Percentiles rank a stretch among this genome's conserved stretches.
Conservation (phyloP, 2,797 vertebrate genomes). For the Kryptopterus vitreolus region DNA sequence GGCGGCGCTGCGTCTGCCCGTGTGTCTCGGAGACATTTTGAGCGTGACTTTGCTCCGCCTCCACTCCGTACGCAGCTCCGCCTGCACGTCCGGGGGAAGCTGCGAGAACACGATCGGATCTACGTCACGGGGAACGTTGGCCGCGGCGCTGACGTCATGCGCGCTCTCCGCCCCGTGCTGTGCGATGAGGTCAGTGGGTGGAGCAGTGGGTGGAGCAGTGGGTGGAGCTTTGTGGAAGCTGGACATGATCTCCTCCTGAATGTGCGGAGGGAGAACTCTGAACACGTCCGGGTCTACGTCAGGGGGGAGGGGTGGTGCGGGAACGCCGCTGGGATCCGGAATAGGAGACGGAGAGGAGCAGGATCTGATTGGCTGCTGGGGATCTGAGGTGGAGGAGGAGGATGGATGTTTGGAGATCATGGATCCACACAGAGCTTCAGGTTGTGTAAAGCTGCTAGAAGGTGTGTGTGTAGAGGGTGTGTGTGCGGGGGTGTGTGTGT, state of each 20-base stretch:
- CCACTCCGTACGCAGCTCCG: slow-evolving; percentile 83
- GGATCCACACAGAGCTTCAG: neutral
- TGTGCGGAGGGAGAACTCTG: slow-evolving; percentile 79
- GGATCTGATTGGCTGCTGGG: neutral
- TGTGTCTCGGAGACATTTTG: slow-evolving; percentile 61
- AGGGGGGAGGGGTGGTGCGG: slow-evolving; percentile 60
- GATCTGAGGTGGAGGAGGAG: neutral
- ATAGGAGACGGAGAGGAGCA: neutral
- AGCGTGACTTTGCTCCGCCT: slow-evolving; percentile 65
- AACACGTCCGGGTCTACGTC: slow-evolving; percentile 82
- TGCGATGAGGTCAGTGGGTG: neutral
- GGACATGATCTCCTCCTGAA: slow-evolving; percentile 78
- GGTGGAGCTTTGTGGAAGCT: slow-evolving; percentile 37
- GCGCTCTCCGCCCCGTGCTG: neutral
- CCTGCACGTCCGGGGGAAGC: slow-evolving; percentile 77
- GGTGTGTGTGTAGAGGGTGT: slow-evolving; percentile 50
- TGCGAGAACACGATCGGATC: slow-evolving; percentile 82
- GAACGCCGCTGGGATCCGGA: neutral
- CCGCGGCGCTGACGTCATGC: neutral
- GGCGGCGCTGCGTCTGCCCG: slow-evolving; percentile 46
- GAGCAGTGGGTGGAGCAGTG: neutral
- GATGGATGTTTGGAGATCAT: slow-evolving; percentile 9
- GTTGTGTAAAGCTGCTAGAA: neutral
- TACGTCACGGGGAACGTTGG: slow-evolving; percentile 71
- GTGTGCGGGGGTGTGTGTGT: slow-evolving; percentile 44